Base-by-base conservation (phyloP, 37 sponge, comb jelly and placozoan species). In the Chondrilla cf. caribensis region DNA sequence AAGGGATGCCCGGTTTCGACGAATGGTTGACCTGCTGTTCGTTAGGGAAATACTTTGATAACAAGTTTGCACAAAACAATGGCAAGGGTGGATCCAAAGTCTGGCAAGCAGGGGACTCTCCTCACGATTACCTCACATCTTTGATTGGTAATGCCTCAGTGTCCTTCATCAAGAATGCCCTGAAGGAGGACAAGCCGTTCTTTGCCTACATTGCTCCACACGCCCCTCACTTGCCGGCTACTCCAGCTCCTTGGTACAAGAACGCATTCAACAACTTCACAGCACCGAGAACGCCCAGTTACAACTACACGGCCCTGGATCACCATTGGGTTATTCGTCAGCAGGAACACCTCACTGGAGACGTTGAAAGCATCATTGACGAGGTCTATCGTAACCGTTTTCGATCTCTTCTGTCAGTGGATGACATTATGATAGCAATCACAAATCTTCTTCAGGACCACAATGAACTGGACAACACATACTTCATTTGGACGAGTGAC, bases 191-290 rank as follows among this genome's bases (percentile, higher is more conserved):
- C 37, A 38, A 38, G 35, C 90, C 90, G 8, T 93, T 93, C 75
- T 89, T 93, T 87, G 93, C 85, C 0, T 93, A 89, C 66, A 67
- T 93, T 35, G 90, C 87, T 5, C 90, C 87, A 3, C 93, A 93
- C 72, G 93, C 93, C 22, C 93, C 93, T 44, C 93, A 93, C 42
- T 72, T 86, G 0, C 93, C 93, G 28, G 84, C 93, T 22, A 89
- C 90, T 19, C 93, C 93, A 14, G 93, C 93, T 39, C 93, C 93
- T 1, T 89, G 90, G 90, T 93, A 93, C 78, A 35, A 75, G 26
- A 43, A 86, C 28, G 59, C 38, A 25, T 85, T 89, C 70, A n/a
- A 58, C 2, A 70, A 64, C 38, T 15, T 54, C 0, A 86, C 70
- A 54, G 93, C 93, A 5, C 93, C 93, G 18, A 58, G 93, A 2